phyloP scores from a whole-genome alignment of 2,888 invertebrate species.

The Byasa hedistus region DNA sequence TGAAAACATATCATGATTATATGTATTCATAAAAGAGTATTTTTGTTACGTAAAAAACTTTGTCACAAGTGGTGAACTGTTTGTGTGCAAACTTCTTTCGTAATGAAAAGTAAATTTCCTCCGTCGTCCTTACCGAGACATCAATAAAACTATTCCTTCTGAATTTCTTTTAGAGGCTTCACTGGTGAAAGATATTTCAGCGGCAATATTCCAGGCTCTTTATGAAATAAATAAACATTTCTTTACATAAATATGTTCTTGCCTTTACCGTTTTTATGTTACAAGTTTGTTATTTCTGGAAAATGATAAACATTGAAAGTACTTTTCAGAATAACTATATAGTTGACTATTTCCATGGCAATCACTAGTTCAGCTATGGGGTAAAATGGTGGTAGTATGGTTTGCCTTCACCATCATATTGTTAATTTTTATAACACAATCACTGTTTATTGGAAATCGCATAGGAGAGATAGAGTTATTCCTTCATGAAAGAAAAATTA shows the following conservation, averaged over 20 bases:
- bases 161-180: slow-evolving; percentile 47
- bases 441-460: no score
- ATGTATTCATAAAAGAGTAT: slow-evolving; percentile 7
- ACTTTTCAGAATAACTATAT: no score
- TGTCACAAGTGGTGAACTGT: slow-evolving; percentile 58
- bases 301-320: no score
- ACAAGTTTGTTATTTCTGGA: no score
- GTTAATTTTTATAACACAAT: no score
- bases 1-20: slow-evolving; percentile 1
- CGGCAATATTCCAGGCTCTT: slow-evolving; percentile 31
- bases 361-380: no score
- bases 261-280: not conserved
- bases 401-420: no score
- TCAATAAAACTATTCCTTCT: slow-evolving; percentile 68
- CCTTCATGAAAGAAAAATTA: no score
- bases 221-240: not conserved
- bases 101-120: slow-evolving; percentile 74
- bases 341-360: no score
- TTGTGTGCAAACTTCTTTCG: slow-evolving; percentile 68
- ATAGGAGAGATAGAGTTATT: no score
- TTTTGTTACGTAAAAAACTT: slow-evolving; percentile 34
- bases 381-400: no score
- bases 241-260: not conserved
- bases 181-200: slow-evolving; percentile 57
- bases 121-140: slow-evolving; percentile 54